A percentile compares a stretch with the other conserved stretches of the same genome.
phyloP scores from a whole-genome alignment of 2,888 invertebrate genomes.

The Tricholauxania praeusta region DNA sequence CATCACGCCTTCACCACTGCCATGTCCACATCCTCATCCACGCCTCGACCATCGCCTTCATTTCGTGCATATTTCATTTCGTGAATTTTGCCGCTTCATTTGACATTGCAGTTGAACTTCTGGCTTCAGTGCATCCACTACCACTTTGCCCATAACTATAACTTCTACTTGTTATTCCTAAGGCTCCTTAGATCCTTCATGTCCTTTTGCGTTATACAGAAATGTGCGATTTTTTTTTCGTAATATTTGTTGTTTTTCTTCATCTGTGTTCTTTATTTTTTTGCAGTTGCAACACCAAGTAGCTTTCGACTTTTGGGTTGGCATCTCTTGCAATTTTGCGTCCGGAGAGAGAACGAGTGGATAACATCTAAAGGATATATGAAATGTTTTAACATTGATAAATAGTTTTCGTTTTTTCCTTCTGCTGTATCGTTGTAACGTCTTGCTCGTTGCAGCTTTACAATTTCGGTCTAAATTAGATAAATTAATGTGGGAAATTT shows the following conservation, averaged over 20 bases:
- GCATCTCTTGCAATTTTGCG: constrained; percentile 5
- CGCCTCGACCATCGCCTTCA: constrained; percentile 26
- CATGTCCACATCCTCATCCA: neutral
- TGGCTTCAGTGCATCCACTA: constrained; percentile 6
- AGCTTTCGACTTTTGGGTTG: constrained; percentile 14
- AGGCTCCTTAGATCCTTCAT: constrained; percentile 31
- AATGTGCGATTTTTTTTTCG: too few species aligned
- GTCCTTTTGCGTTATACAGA: constrained; percentile 18
- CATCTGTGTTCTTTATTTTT: neutral
- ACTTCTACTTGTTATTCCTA: constrained; percentile 19
- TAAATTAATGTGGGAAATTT: constrained; percentile 18
- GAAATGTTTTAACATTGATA: constrained; percentile 45
- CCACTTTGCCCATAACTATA: neutral
- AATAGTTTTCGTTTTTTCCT: constrained; percentile 45
- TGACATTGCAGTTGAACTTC: constrained; percentile 51
- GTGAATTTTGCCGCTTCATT: constrained; percentile 65
- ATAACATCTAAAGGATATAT: constrained; percentile 27
- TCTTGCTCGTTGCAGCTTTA: neutral
- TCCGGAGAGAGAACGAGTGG: neutral
- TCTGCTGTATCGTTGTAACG: constrained; percentile 1
- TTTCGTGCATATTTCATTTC: constrained; percentile 62
- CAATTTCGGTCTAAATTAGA: constrained; percentile 12
- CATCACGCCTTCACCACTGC: constrained; percentile 9
- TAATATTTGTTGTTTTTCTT: constrained; percentile 9
- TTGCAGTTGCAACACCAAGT: neutral